Conservation (phyloP, 1,140 invertebrate genomes). For the Drosophila gunungcola region DNA sequence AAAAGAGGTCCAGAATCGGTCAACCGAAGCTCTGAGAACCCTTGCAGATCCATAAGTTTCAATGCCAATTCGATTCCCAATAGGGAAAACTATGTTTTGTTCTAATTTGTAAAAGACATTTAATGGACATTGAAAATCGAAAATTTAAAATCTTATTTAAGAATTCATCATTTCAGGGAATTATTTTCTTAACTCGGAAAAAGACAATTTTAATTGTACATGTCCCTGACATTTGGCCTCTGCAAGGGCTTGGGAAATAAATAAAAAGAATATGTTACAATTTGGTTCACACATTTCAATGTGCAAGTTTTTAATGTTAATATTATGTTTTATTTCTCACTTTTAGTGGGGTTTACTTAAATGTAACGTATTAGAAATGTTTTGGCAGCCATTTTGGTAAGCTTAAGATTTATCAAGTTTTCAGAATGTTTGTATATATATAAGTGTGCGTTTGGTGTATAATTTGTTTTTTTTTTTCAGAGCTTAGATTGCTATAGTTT, state of each 20-base stretch:
- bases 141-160: too few species aligned
- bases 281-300: slow-evolving; percentile 65
- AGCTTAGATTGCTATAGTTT: slow-evolving; percentile 29
- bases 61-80: too few species aligned
- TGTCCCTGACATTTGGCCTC: background rate
- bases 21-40: slow-evolving; percentile 1
- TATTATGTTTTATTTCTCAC: slow-evolving; percentile 58
- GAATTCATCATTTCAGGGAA: too few species aligned
- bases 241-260: slow-evolving; percentile 39
- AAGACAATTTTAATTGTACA: background rate
- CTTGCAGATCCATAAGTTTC: slow-evolving; percentile 3
- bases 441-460: slow-evolving; percentile 5
- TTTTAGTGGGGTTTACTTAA: slow-evolving; percentile 35
- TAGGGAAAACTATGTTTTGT: too few species aligned
- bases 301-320: slow-evolving; percentile 62
- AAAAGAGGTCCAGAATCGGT: slow-evolving; percentile 10
- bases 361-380: slow-evolving; percentile 51
- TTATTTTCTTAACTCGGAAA: background rate
- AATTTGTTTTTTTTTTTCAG: slow-evolving; percentile 3
- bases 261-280: slow-evolving; percentile 78
- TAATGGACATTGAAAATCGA: too few species aligned
- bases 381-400: slow-evolving; percentile 54
- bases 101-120: too few species aligned
- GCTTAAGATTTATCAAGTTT: slow-evolving; percentile 65
- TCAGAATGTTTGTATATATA: slow-evolving; percentile 28